phyloP scores from a whole-genome alignment of 2,888 invertebrate genomes.

The Hypena proboscidalis region DNA sequence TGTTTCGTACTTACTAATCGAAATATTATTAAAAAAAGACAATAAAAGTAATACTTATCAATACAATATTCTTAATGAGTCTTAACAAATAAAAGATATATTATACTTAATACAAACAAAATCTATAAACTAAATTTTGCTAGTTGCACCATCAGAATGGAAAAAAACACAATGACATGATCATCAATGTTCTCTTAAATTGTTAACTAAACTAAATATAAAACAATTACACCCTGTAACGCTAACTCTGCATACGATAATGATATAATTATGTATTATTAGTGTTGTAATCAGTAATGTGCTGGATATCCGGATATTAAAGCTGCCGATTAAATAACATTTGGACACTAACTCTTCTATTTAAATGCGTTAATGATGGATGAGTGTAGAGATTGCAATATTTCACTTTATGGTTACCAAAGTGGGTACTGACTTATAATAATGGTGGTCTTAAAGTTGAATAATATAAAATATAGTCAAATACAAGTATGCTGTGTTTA shows the following conservation, averaged over 20 bases:
- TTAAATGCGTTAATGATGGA: too few species aligned
- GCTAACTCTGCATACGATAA: constrained; percentile 26
- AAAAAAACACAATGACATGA: constrained; percentile 12
- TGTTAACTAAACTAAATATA: constrained; percentile 2
- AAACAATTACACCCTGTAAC: constrained; percentile 13
- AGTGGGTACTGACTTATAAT: too few species aligned
- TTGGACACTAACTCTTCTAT: too few species aligned
- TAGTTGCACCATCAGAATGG: constrained; percentile 42
- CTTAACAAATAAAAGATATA: constrained; percentile 36
- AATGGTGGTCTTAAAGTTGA: too few species aligned
- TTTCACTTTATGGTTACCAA: not conserved
- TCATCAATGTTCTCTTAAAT: not conserved
- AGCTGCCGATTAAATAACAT: constrained; percentile 7
- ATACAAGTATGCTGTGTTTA: not conserved
- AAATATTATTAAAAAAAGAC: constrained; percentile 12
- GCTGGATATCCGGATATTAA: constrained; percentile 2
- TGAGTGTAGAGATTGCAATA: too few species aligned
- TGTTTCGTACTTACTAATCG: constrained; percentile 31
- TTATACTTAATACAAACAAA: constrained; percentile 27
- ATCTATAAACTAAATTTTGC: constrained; percentile 38
- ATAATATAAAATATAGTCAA: too few species aligned
- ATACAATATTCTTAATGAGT: constrained; percentile 37
- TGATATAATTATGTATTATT: too few species aligned
- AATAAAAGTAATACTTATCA: constrained; percentile 30
- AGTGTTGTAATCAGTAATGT: too few species aligned